These are phyloP conservation scores for Dasyprocta punctata DNA, from an alignment of 2,113 vertebrate genomes.

Conservation along the genomic window DNA sequence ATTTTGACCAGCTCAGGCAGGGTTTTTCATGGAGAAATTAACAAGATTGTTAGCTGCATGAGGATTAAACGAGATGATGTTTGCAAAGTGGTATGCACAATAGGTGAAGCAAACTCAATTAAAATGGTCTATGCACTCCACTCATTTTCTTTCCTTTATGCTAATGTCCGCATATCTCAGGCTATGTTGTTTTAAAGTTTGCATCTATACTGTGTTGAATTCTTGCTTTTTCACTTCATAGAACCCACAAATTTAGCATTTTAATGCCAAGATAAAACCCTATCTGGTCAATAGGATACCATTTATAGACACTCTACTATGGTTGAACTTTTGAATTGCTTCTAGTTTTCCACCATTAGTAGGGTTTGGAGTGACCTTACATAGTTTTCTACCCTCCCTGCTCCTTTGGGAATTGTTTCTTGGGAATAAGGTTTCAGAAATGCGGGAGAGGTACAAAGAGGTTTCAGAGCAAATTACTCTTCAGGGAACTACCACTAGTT, in stretches of 20 bases:
- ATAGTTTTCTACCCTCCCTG: not conserved
- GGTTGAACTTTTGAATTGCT: constrained; percentile 17
- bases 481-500: constrained; percentile 3
- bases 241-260: not conserved
- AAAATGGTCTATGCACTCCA: not conserved
- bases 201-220: not conserved
- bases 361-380: not conserved
- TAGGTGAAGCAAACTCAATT: constrained; percentile 2
- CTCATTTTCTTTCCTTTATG: constrained; percentile 34
- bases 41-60: not conserved
- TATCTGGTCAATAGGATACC: not conserved
- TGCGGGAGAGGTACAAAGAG: not conserved
- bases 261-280: constrained; percentile 4
- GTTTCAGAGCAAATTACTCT: constrained; percentile 41
- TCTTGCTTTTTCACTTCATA: constrained; percentile 42
- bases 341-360: not conserved
- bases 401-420: constrained; percentile 12
- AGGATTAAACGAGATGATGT: not conserved
- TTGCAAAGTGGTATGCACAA: not conserved
- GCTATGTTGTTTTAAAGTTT: constrained; percentile 23
- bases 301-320: not conserved
- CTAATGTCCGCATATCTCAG: constrained; percentile 14
- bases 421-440: constrained; percentile 29
- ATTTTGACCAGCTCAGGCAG: not conserved
- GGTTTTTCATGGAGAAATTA: not conserved